phyloP scores from a whole-genome alignment of 2,888 invertebrate genomes.

The Helicoverpa assulta region DNA sequence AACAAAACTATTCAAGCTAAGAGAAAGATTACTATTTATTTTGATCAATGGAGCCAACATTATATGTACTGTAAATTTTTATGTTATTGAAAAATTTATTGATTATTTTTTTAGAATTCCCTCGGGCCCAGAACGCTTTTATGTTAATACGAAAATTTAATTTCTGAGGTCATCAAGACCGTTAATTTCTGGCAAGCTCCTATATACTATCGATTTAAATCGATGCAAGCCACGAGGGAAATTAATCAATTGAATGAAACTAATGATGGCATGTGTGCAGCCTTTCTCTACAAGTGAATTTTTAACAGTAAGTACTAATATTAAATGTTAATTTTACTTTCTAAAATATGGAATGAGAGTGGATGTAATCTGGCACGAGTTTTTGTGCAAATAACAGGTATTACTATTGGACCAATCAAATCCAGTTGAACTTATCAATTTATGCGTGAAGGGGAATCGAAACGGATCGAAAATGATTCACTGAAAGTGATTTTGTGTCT shows the following conservation, averaged over 20 bases:
- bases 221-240: constrained; percentile 16
- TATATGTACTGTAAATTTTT: no score
- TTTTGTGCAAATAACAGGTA: no score
- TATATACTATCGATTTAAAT: constrained; percentile 3
- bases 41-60: no score
- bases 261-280: not conserved
- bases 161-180: constrained; percentile 2
- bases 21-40: not conserved
- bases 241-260: constrained; percentile 11
- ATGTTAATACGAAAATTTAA: not conserved
- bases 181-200: constrained; percentile 25
- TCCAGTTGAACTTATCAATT: no score
- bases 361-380: no score
- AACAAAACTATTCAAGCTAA: constrained; percentile 13
- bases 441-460: no score
- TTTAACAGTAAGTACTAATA: not conserved
- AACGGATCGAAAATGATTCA: no score
- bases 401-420: no score
- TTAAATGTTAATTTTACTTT: not conserved
- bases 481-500: no score
- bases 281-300: constrained; percentile 29
- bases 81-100: not conserved
- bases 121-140: not conserved
- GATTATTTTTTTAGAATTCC: not conserved
- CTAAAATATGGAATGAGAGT: no score